Base-by-base conservation (phyloP, 2,797 vertebrate genomes). In the Pangasius larnaudii region DNA sequence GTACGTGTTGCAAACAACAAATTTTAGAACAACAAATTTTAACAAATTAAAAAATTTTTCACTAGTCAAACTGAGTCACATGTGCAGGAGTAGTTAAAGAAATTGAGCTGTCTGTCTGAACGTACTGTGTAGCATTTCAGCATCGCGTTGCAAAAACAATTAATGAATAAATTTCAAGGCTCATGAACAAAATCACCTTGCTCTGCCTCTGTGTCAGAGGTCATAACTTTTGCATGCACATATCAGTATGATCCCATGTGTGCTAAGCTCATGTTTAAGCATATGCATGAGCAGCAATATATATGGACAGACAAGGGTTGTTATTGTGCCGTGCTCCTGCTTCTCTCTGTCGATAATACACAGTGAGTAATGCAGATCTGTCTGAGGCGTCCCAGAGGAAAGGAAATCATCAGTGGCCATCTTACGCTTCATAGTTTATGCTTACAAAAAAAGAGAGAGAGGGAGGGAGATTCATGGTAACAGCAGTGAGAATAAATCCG, bases 401-500 rank as follows among this genome's bases (percentile, higher is more conserved):
- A 69, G 13, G 83, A 79, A 74, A 84, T 87, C 63, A 75, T 85
- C 72, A 10, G 51, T 59, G 80, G 69, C 61, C 85, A 80, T 78
- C 84, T 85, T 89, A 89, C n/a, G 77, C 81, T 88, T 87, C 88
- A 89, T 87, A 88, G 89, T 88, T 89, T 77, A 83, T 13, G 22
- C 72, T 79, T 39, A 78, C 78, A 74, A 69, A 75, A 27, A 74
- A 13, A 59, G 1, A 39, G 36, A 36, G 18, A 16, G 33, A 1
- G 49, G 88, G n/a, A 49, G 36, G n/a, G 10, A 36, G 39, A 77
- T 11, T 59, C 51, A 63, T 51, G 56, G 80, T 67, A 72, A 58
- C 53, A 85, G 83, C 72, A 69, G 36, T 85, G 39, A 61, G 51
- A 58, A 89, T 69, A 85, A 84, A 86, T 87, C 87, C 84, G 87